Percentiles rank a stretch among this genome's conserved stretches.
Evolutionary conservation across 2,888 invertebrate species (phyloP).

Genomic region (Eustalomyia histrio): DNA sequence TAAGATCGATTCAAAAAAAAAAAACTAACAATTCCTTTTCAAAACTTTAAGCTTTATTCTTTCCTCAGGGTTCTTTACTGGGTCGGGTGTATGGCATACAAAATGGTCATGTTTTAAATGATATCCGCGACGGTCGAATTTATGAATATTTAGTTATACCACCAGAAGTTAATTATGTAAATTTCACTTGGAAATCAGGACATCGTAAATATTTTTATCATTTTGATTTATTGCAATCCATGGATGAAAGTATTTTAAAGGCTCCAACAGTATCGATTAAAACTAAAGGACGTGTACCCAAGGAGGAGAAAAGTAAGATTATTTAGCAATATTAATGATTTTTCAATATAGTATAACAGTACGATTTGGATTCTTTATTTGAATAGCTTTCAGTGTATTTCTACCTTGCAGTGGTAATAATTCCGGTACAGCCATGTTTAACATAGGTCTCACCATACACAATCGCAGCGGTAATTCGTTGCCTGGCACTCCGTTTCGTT

Average conservation of each 20-base stretch:
- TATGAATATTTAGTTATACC: constrained; percentile 94
- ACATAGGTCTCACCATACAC: constrained; percentile 91
- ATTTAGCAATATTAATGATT: too few relatives aligned
- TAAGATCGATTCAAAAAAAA: not conserved
- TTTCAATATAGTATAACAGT: constrained; percentile 12
- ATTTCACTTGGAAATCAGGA: constrained; percentile 94
- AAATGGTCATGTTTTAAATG: constrained; percentile 91
- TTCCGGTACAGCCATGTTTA: constrained; percentile 92
- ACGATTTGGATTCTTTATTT: not conserved
- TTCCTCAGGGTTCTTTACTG: constrained; percentile 73
- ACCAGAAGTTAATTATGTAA: constrained; percentile 93
- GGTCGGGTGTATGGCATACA: constrained; percentile 89
- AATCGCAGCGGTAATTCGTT: constrained; percentile 88
- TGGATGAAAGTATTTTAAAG: constrained; percentile 90
- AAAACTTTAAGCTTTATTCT: constrained; percentile 72
- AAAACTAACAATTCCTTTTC: constrained; percentile 39
- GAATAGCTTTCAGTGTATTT: constrained; percentile 90
- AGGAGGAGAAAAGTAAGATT: constrained; percentile 88
- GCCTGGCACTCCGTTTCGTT: constrained; percentile 91
- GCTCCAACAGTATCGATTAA: constrained; percentile 94
- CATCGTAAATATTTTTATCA: constrained; percentile 90
- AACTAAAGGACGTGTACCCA: constrained; percentile 91
- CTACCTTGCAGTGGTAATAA: constrained; percentile 91
- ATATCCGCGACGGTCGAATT: constrained; percentile 93
- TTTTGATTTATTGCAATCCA: constrained; percentile 91